A percentile compares a stretch with the other conserved stretches of the same genome.
These are phyloP conservation scores for Oophaga pumilio DNA, from an alignment of 2,113 vertebrate genomes.

Conservation along the genomic window DNA sequence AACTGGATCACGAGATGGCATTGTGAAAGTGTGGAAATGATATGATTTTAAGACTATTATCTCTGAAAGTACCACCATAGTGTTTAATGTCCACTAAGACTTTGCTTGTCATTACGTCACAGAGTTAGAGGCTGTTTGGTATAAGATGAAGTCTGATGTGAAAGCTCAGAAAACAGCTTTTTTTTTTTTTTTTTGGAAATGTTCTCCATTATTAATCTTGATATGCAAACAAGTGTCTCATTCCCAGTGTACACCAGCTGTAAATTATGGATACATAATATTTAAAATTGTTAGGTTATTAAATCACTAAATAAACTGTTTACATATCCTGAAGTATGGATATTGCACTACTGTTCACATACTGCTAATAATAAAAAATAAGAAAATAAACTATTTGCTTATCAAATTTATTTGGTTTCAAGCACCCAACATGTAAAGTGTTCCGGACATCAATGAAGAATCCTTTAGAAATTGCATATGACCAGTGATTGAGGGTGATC, in stretches of 20 bases:
- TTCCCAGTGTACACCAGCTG: not conserved
- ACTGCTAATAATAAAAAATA: conserved; percentile 7
- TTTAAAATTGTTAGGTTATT: conserved; percentile 41
- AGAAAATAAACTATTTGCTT: not conserved
- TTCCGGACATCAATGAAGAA: not conserved
- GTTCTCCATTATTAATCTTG: conserved; percentile 17
- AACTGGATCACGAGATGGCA: conserved; percentile 93
- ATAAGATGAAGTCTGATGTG: not conserved
- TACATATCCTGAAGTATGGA: conserved; percentile 21
- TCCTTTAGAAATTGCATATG: not conserved
- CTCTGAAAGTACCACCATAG: not conserved
- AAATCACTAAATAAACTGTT: conserved; percentile 18
- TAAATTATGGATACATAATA: conserved; percentile 33
- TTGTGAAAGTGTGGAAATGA: conserved; percentile 98
- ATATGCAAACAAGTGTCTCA: not conserved
- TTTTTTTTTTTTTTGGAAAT: not conserved
- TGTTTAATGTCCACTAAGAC: not conserved
- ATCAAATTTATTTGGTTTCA: not conserved
- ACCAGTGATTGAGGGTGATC: not conserved
- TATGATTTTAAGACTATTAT: conserved; percentile 32
- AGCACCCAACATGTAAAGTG: not conserved
- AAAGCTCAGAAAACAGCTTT: not conserved
- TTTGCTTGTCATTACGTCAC: not conserved
- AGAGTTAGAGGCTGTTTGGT: not conserved
- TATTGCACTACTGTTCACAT: conserved; percentile 44